Percentiles rank a stretch among this genome's conserved stretches.
phyloP scores from a whole-genome alignment of 2,113 vertebrate genomes.

The Oreocharis arfaki region DNA sequence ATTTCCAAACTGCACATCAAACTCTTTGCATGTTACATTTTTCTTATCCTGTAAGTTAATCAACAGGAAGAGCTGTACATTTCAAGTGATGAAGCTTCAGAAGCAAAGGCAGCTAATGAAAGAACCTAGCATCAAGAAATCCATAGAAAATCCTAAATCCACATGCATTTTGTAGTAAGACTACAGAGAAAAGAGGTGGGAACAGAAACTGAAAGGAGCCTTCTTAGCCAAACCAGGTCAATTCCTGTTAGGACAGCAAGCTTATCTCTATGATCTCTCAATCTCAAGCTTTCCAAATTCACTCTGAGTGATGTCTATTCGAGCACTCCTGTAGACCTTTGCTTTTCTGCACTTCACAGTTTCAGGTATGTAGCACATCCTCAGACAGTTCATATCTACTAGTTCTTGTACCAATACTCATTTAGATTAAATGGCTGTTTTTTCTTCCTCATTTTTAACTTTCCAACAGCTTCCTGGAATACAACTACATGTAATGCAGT shows the following conservation, averaged over 20 bases:
- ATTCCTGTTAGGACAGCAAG: neutral
- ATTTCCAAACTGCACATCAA: neutral
- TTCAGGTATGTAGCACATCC: rapidly evolving
- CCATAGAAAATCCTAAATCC: neutral
- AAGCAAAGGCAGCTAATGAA: neutral
- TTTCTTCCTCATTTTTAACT: neutral
- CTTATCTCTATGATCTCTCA: neutral
- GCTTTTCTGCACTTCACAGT: neutral
- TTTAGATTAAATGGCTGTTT: rapidly evolving
- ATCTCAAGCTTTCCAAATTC: neutral
- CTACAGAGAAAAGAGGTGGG: neutral
- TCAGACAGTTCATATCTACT: neutral
- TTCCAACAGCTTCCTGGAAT: neutral
- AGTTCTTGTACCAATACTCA: neutral
- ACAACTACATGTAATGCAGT: neutral
- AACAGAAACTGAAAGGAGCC: neutral
- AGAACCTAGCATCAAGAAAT: neutral
- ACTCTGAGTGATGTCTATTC: neutral
- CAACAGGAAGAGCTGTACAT: neutral
- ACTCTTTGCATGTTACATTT: neutral
- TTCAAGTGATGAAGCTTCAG: neutral
- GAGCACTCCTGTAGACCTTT: neutral
- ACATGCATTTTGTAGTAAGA: neutral
- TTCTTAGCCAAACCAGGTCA: neutral
- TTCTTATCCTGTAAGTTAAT: neutral